Base-by-base conservation (phyloP, 2,797 vertebrate genomes). In the Aphelocoma californica region DNA sequence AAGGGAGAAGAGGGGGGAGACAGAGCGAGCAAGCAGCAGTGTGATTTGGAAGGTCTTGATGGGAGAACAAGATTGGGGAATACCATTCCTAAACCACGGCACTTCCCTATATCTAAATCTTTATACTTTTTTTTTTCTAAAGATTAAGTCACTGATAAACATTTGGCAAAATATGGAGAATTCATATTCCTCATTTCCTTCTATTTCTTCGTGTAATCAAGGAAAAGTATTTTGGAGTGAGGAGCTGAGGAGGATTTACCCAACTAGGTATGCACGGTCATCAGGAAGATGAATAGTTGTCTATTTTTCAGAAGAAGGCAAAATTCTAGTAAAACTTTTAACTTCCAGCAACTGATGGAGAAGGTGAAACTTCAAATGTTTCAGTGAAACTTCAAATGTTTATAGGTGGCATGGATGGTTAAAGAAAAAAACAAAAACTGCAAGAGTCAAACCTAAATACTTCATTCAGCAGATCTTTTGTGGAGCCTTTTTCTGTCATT, bases 1-100 rank as follows among this genome's bases (percentile, higher is more conserved):
- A 47, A 61, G 20, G 25, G 14, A 54, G 42, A 70, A 18, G 42
- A 40, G 5, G 1, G 0, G 11, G 12, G 5, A 34, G 14, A 42
- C 5, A 6, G 36, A 64, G 26, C 0, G 0, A 64, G 18, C 0
- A 1, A 57, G 50, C 10, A 45, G 24, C 29, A 45, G 7, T 24
- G 14, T n/a, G 36, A 19, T 65, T 58, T 58, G n/a, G 12, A 25
- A 57, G 12, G 7, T 72, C 13, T 38, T 44, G 6, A 7, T 58
- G 53, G 19, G 14, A 51, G 29, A 80, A 29, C 38, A 58, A 38
- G 29, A 51, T n/a, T 44, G 1, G 2, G 17, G n/a, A 72, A 64
- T 38, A 21, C 7, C 36, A 10, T 51, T 72, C 23, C 24, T 38
- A 20, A 65, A 51, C 28, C 19, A 25, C 0, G 0, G 17, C 14